phyloP scores from a whole-genome alignment of 2,888 invertebrate genomes.

The Lomographa bimaculata region DNA sequence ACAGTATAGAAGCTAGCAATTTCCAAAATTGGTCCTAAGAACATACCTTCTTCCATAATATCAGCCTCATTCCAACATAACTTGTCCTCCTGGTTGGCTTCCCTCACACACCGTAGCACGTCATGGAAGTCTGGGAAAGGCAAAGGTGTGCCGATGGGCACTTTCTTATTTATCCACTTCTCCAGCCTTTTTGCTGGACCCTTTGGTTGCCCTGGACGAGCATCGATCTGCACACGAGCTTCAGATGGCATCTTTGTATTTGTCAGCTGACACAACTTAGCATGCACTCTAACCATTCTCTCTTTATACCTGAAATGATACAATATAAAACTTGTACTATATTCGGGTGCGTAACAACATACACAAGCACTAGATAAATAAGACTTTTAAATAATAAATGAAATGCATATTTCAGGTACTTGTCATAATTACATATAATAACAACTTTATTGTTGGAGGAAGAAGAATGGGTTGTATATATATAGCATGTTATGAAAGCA shows the following conservation, averaged over 20 bases:
- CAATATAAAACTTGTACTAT: too few species aligned
- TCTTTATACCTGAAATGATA: conserved; percentile 69
- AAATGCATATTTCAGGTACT: conserved; percentile 11
- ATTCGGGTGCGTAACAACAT: neutral
- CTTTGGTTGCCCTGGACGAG: conserved; percentile 57
- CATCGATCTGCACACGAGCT: conserved; percentile 62
- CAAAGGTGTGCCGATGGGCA: conserved; percentile 65
- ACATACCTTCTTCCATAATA: conserved; percentile 72
- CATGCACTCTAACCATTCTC: conserved; percentile 72
- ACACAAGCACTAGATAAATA: conserved; percentile 42
- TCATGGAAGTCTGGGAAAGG: conserved; percentile 84
- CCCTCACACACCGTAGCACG: conserved; percentile 67
- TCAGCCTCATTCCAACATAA: conserved; percentile 70
- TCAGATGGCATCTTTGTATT: conserved; percentile 79
- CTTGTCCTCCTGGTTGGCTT: conserved; percentile 65
- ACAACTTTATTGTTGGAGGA: too few species aligned
- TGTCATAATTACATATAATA: too few species aligned
- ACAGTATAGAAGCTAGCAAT: too few species aligned
- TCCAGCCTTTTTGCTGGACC: conserved; percentile 71
- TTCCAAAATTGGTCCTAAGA: too few species aligned
- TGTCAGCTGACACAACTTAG: conserved; percentile 86
- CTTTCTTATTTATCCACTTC: conserved; percentile 70
- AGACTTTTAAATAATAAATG: conserved; percentile 25
- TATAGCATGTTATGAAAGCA: too few species aligned
- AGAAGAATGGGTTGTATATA: too few species aligned